Percentiles rank a stretch among this genome's conserved stretches.
These are phyloP conservation scores for Squalus acanthias DNA, from an alignment of 2,797 vertebrate genomes.

Conservation along the genomic window DNA sequence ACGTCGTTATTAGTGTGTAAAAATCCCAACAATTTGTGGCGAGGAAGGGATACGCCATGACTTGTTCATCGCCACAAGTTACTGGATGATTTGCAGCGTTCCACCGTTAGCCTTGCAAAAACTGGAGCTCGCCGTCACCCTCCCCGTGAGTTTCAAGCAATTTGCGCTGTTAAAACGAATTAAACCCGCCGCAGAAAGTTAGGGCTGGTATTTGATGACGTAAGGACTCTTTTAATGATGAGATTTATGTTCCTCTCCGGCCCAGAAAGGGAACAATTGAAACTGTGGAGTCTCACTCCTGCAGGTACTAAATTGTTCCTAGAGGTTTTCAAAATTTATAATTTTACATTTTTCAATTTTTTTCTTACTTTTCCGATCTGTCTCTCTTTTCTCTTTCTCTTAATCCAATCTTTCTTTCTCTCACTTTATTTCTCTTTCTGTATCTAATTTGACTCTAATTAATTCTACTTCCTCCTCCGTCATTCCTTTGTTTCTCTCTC, in stretches of 20 bases:
- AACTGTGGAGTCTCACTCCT: not conserved
- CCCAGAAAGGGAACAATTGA: not conserved
- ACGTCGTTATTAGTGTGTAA: not conserved
- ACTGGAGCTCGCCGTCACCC: not conserved
- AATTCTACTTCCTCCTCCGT: not conserved
- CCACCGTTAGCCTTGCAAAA: not conserved
- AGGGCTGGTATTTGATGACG: not conserved
- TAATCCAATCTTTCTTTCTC: not conserved
- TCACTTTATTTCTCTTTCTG: not conserved
- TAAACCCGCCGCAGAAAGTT: not conserved
- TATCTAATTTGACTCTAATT: not conserved
- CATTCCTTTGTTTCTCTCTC: not conserved
- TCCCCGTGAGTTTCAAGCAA: not conserved
- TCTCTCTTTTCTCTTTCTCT: not conserved
- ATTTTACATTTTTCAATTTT: not conserved
- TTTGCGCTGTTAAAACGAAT: not conserved
- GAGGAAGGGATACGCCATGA: not conserved
- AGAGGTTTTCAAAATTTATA: not conserved
- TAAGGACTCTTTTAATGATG: not conserved
- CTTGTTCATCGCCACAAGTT: not conserved
- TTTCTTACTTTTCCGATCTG: not conserved
- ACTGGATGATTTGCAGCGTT: not conserved
- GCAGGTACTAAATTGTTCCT: not conserved
- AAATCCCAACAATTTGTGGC: not conserved
- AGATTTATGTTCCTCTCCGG: not conserved